Evolutionary conservation across 2,797 vertebrate species (phyloP).

Genomic region (Rhabdophis nuchalis): DNA sequence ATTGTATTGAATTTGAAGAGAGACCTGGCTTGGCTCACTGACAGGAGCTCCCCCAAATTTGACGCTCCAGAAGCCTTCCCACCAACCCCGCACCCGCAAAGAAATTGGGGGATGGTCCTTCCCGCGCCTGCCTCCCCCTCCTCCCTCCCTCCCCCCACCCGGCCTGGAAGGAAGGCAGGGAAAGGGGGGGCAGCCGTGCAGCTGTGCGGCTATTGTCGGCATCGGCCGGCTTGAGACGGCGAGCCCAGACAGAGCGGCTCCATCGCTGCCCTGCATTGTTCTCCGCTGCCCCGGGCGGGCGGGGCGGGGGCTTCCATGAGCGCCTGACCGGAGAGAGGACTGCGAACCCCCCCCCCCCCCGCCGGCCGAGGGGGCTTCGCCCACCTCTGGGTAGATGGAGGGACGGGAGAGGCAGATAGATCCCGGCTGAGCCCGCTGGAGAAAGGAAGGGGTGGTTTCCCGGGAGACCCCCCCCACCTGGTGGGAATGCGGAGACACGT

Average conservation of each 20-base stretch:
- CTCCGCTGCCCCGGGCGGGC: constrained; percentile 26
- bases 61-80: neutral
- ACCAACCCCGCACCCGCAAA: too few relatives aligned
- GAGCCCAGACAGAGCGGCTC: constrained; percentile 39
- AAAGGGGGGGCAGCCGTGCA: constrained; percentile 26
- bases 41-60: too few relatives aligned
- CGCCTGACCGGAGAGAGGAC: constrained; percentile 15
- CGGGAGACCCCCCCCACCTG: too few relatives aligned
- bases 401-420: too few relatives aligned
- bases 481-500: too few relatives aligned
- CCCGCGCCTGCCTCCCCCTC: neutral
- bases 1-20: neutral
- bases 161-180: constrained; percentile 32
- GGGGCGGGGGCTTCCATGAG: constrained; percentile 8
- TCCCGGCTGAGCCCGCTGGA: neutral
- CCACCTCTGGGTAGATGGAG: too few relatives aligned
- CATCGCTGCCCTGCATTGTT: constrained; percentile 44
- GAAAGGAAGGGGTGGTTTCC: neutral
- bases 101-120: neutral
- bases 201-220: constrained; percentile 32
- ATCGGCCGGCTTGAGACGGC: neutral
- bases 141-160: neutral
- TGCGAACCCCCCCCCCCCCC: too few relatives aligned
- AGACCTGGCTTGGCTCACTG: neutral
- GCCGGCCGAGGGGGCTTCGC: too few relatives aligned